Evolutionary conservation across 2,888 invertebrate species (phyloP).

Genomic region (Polydrusus cervinus): DNA sequence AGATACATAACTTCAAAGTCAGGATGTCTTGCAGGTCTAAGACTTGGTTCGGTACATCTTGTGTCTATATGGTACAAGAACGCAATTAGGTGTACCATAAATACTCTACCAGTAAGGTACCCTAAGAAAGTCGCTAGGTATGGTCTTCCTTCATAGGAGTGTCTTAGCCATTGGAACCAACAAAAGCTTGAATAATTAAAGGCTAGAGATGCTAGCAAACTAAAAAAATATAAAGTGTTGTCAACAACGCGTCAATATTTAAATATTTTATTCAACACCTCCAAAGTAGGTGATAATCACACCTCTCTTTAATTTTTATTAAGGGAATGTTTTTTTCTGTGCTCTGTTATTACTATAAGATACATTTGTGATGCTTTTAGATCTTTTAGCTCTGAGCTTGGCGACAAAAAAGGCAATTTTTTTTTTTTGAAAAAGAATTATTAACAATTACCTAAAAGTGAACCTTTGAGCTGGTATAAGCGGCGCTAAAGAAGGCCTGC

Average conservation of each 20-base stretch:
- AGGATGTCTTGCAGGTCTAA: conserved; percentile 53
- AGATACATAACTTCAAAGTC: conserved; percentile 63
- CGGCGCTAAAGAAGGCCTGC: conserved; percentile 58
- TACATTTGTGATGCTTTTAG: too few species aligned
- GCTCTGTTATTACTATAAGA: too few species aligned
- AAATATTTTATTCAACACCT: too few species aligned
- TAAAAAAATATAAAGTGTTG: too few species aligned
- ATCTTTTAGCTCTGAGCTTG: too few species aligned
- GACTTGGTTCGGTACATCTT: conserved; percentile 57
- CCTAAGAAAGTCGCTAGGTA: conserved; percentile 62
- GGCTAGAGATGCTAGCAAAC: conserved; percentile 66
- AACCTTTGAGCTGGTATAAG: conserved; percentile 57
- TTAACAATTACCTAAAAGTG: conserved; percentile 56
- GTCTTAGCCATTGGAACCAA: conserved; percentile 63
- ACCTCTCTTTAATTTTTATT: too few species aligned
- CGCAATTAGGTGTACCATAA: conserved; percentile 66
- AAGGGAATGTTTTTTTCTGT: too few species aligned
- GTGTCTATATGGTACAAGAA: conserved; percentile 68
- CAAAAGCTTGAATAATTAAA: conserved; percentile 66
- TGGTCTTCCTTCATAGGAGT: conserved; percentile 57
- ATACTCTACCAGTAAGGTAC: conserved; percentile 64
- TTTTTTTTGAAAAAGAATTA: conserved; percentile 25
- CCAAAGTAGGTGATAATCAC: too few species aligned
- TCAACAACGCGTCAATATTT: too few species aligned
- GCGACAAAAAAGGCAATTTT: neutral